Evolutionary conservation across 2,797 vertebrate genomes (phyloP).

Genomic region (Artibeus lituratus): DNA sequence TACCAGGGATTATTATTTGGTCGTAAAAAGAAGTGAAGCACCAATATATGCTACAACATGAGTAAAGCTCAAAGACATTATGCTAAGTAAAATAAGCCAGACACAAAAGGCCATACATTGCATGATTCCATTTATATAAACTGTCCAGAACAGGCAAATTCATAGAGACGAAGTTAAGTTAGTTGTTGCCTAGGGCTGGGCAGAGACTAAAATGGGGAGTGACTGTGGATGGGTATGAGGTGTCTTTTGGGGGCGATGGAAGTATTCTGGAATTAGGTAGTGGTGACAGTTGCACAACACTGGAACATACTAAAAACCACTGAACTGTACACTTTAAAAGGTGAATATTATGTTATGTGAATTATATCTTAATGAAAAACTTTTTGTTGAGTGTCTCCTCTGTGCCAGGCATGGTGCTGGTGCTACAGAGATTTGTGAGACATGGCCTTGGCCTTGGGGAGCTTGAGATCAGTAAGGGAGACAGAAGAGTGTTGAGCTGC

Average conservation of each 20-base stretch:
- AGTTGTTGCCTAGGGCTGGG: background rate
- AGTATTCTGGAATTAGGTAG: background rate
- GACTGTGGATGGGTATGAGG: background rate
- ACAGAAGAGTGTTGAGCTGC: background rate
- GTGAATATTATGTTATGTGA: background rate
- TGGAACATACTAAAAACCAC: background rate
- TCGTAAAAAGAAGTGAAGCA: background rate
- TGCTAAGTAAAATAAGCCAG: background rate
- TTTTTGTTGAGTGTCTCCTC: background rate
- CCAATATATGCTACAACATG: background rate
- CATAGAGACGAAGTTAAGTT: background rate
- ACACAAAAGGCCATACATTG: background rate
- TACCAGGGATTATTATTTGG: background rate
- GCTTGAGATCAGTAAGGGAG: background rate
- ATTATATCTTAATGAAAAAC: background rate
- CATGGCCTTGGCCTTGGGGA: background rate
- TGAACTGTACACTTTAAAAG: background rate
- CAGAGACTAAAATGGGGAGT: background rate
- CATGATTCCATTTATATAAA: background rate
- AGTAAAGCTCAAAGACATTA: background rate
- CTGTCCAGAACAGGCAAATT: background rate
- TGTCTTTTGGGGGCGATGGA: background rate
- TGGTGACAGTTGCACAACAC: background rate
- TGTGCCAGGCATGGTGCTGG: background rate
- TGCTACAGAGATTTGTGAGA: background rate